These are phyloP conservation scores for Dasypogon diadema DNA, from an alignment of 2,888 invertebrate genomes.

Conservation along the genomic window DNA sequence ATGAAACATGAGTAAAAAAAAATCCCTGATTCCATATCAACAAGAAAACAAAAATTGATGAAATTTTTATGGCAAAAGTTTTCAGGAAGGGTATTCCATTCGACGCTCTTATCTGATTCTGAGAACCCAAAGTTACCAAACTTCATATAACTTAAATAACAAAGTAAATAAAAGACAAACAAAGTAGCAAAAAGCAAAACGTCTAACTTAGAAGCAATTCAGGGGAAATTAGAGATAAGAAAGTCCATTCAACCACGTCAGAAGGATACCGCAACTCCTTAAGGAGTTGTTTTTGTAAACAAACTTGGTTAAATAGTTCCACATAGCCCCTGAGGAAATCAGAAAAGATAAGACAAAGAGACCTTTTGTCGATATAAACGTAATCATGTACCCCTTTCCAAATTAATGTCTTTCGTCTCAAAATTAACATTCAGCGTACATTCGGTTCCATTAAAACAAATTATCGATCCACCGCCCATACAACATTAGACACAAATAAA, in stretches of 20 bases:
- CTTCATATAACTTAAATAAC: neutral
- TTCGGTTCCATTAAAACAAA: neutral
- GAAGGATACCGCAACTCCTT: slow-evolving; percentile 5
- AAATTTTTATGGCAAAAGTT: no score
- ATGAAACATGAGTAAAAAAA: no score
- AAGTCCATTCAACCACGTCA: neutral
- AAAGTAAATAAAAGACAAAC: neutral
- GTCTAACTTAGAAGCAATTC: neutral
- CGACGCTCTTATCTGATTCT: no score
- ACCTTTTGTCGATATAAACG: neutral
- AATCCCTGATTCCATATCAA: no score
- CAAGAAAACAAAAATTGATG: no score
- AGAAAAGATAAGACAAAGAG: slow-evolving; percentile 2
- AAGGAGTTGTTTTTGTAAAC: slow-evolving; percentile 17
- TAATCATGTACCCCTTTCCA: no score
- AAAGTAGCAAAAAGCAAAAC: neutral
- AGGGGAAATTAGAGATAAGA: neutral
- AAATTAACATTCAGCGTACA: slow-evolving; percentile 4
- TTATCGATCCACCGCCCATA: slow-evolving; percentile 29
- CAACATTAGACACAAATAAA: neutral
- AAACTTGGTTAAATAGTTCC: slow-evolving; percentile 11
- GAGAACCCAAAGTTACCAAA: no score
- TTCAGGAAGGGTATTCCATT: no score
- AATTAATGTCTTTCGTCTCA: no score
- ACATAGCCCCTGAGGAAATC: neutral